Base-by-base conservation (phyloP, 2,888 invertebrate species). In the Meliscaeva auricollis region DNA sequence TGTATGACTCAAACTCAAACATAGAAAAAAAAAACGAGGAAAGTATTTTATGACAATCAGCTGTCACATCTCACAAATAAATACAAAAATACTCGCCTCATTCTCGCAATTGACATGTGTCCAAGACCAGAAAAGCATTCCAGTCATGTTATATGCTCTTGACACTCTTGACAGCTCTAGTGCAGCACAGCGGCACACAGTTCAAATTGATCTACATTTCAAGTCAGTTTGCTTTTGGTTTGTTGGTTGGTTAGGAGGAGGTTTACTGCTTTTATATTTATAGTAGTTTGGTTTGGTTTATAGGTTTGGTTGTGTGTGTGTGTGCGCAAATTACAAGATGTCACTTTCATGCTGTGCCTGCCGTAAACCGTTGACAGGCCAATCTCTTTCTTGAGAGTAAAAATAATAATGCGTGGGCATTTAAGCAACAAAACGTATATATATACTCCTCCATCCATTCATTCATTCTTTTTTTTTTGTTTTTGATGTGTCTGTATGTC, bases 301-400 rank as follows among this genome's bases (percentile, higher is more conserved):
- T n/a, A 6, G 32, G 6, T 20, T 7, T 58, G 38, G 13, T 1
- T 54, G 7, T 26, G 15, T 32, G 58, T 48, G 17, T 58, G 17
- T 69, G 60, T 72, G 76, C 30, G 72, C 77, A 85, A 77, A 85
- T 85, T 85, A 73, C 81, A 81, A 81, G 85, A 81, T 77, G 85
- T 85, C 85, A 81, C 60, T 80, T 68, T 77, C 68, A 64, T 69
- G 50, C 73, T 70, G 32, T 9, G 11, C 54, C 62, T 20, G 80
- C 60, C 72, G 22, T 62, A 48, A 73, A 22, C 68, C 77, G 85
- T 74, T 85, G 85, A 85, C 81, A 85, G 81, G 73, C 66, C 81
- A 77, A 85, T 85, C 76, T 76, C 72, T 81, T 68, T 64, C 17
- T 64, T 64, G 41, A 68, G 56, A 72, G 54, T 26, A 38, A 9